Base-by-base conservation (phyloP, 37 sponge, comb jelly and placozoan genomes). In the Agelas oroides region DNA sequence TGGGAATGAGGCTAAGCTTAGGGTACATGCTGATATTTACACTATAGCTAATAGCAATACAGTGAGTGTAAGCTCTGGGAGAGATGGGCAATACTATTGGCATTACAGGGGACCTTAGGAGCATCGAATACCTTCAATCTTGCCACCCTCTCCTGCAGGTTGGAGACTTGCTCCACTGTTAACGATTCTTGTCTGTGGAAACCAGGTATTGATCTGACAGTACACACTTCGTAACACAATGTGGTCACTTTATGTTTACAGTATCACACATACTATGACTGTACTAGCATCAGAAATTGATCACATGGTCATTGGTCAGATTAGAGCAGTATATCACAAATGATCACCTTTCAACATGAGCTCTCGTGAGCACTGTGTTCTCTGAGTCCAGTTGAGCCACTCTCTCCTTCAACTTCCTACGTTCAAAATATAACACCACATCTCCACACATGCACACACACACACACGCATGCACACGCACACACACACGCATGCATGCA, bases 351-450 rank as follows among this genome's bases (percentile, higher is more conserved):
- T 89, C 79, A 60, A 83, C 21, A 20, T 79, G 90, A 32, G 79
- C 84, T 65, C 41, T 84, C 11, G 87, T 86, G 12, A 86, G 58
- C 5, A 83, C 70, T 23, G 87, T 91, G 57, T 91, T 91, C 62
- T 86, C 91, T n/a, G 85, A 59, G 39, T 91, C 87, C 2, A 90
- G 54, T 30, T 90, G 85, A 52, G 81, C 37, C 19, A 90, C 54
- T 33, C 86, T 84, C 53, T 90, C 91, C 69, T 90, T 90, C 35
- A 90, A 54, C 55, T 80, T 79, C 32, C n/a, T n/a, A n/a, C n/a
- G n/a, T n/a, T n/a, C n/a, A n/a, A 86, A 85, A 34, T 31, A 31
- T 56, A 21, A 21, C 24, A 71, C 18, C 35, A 15, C 46, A 27
- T 15, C 17, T 16, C 17, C 37, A 28, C 30, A 27, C 23, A 34